Evolutionary conservation across 2,113 vertebrate species (phyloP), one percentile per base, ranked within the genome.

Genomic region (Todiramphus saurophagus): DNA sequence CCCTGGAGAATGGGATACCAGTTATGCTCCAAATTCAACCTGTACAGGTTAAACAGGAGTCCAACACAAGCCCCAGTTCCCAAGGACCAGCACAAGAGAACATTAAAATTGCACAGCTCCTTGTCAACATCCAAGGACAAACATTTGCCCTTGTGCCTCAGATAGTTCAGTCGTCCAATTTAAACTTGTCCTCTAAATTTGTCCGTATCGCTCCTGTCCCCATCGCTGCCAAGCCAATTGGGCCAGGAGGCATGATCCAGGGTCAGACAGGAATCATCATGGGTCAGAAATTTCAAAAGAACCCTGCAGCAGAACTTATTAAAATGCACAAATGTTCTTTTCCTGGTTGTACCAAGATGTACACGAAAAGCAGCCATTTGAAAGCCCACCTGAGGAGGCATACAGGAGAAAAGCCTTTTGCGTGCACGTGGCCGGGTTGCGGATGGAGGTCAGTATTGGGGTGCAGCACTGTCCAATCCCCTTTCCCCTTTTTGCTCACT

Each of bases 321-420:
- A 99, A 99, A 98, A 99, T 99, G 99, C 99, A 99, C 97, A 99
- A 99, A 97, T 99, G 99, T 94, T 98, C 98, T 97, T 99, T 99
- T 88, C 98, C 99, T 2, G 99, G 99, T 77, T 99, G 99, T 97
- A 98, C 98, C 97, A 99, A 99, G 98, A 99, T 99, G 99, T 99
- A 99, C 98, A 99, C 99, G 16, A 99, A 99, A 97, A 99, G 99
- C 97, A 99, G 99, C 95, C 99, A 99, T 93, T 98, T 99, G 89
- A 99, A 99, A 98, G 99, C 99, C 62, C 99, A 99, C 96, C 98
- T 99, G 94, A 98, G 99, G 93, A 98, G 99, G 85, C 99, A 99
- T 97, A 99, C 99, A 0, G 99, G 99, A 87, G 99, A 99, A 95
- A 99, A 99, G 93, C 99, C 99, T 27, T 99, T 99, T 41, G 99